A percentile compares a stretch with the other conserved stretches of the same genome.
Conservation (phyloP, 2,113 vertebrate genomes). For the Tricholaema leucomelas region DNA sequence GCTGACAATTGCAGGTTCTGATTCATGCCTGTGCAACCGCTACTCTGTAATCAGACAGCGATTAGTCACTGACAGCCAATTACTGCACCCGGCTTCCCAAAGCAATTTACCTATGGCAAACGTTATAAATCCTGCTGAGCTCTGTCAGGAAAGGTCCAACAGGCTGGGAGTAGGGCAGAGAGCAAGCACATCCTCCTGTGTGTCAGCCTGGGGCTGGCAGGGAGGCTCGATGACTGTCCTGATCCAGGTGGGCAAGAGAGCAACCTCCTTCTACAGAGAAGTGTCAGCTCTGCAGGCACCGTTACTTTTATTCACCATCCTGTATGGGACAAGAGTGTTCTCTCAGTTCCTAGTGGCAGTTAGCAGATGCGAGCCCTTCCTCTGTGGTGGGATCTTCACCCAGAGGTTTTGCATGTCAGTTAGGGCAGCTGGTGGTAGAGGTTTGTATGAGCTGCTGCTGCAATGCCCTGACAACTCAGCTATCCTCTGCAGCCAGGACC, state of each 20-base stretch:
- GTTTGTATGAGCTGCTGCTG: not conserved
- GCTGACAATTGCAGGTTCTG: constrained; percentile 53
- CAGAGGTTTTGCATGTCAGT: not conserved
- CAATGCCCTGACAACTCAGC: not conserved
- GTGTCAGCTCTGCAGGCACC: not conserved
- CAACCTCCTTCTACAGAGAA: not conserved
- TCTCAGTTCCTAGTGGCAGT: not conserved
- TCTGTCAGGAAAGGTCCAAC: not conserved
- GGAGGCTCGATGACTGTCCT: not conserved
- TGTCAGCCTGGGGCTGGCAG: not conserved
- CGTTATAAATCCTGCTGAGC: not conserved
- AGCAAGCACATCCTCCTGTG: accelerated
- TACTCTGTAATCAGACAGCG: constrained; percentile 44
- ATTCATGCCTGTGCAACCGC: constrained; percentile 62
- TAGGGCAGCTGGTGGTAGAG: not conserved
- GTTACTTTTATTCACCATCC: not conserved
- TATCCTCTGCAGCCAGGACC: not conserved
- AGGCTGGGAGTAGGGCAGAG: not conserved
- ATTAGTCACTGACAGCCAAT: constrained; percentile 53
- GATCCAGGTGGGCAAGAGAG: accelerated
- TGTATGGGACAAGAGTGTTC: accelerated
- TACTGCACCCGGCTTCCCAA: constrained; percentile 14
- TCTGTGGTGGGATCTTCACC: not conserved
- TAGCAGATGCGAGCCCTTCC: not conserved
- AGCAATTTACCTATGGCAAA: not conserved